Conservation (phyloP, 2,113 vertebrate species). For the Thunnus thynnus region DNA sequence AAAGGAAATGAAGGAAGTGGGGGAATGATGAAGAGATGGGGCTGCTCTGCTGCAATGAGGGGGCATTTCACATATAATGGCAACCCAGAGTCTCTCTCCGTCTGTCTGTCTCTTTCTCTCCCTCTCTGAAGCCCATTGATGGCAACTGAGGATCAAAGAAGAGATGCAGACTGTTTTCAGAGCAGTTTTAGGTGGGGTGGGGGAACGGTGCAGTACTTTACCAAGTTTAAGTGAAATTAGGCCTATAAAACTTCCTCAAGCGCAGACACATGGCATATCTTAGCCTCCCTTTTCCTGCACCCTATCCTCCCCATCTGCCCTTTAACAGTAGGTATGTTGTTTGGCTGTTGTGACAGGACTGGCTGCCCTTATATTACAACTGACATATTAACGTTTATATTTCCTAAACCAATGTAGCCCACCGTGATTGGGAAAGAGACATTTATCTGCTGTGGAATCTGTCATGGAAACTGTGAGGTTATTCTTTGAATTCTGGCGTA, state of each 20-base stretch:
- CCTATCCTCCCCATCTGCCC: slow-evolving; percentile 73
- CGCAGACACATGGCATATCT: slow-evolving; percentile 54
- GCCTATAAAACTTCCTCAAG: slow-evolving; percentile 68
- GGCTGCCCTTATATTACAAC: slow-evolving; percentile 62
- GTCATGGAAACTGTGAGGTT: slow-evolving; percentile 62
- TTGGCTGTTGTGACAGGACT: slow-evolving; percentile 59
- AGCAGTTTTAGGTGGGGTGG: slow-evolving; percentile 45
- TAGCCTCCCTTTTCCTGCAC: slow-evolving; percentile 70
- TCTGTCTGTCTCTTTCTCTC: slow-evolving; percentile 53
- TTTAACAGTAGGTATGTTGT: slow-evolving; percentile 75
- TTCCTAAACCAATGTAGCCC: slow-evolving; percentile 66
- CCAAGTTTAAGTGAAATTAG: slow-evolving; percentile 76
- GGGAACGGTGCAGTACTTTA: slow-evolving; percentile 32
- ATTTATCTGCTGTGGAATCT: slow-evolving; percentile 78
- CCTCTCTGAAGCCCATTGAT: slow-evolving; percentile 70
- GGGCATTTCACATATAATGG: slow-evolving; percentile 67
- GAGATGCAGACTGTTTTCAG: slow-evolving; percentile 67
- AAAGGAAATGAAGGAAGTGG: slow-evolving; percentile 78
- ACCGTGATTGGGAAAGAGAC: slow-evolving; percentile 67
- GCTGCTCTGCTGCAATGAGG: slow-evolving; percentile 63
- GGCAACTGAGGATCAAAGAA: slow-evolving; percentile 67
- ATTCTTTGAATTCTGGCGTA: slow-evolving; percentile 65
- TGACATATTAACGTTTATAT: slow-evolving; percentile 75
- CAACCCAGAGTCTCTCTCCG: slow-evolving; percentile 46
- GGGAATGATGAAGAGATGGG: slow-evolving; percentile 79